Evolutionary conservation across 2,888 invertebrate genomes (phyloP).

Genomic region (Acrocyrtus sp.): DNA sequence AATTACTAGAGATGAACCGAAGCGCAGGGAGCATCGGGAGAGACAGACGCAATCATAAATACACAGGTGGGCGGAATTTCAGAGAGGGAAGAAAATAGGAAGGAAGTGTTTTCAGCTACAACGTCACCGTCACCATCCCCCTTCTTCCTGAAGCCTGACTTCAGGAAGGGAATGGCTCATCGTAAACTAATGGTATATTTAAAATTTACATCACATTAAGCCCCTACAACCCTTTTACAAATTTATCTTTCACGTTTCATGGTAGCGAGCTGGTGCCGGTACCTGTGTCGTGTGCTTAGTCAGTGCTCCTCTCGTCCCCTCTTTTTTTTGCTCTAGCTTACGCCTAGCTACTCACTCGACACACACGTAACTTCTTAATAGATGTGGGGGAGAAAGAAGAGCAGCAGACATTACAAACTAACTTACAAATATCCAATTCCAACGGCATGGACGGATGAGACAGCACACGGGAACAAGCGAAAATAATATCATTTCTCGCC

Average conservation of each 20-base stretch:
- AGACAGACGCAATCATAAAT: conserved; percentile 1
- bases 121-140: not conserved
- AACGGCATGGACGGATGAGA: conserved; percentile 11
- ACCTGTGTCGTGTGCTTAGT: too few species aligned
- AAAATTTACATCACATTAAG: conserved; percentile 56
- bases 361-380: conserved; percentile 54
- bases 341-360: conserved; percentile 34
- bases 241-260: conserved; percentile 54
- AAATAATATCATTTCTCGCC: conserved; percentile 52
- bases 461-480: conserved; percentile 28
- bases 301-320: conserved; percentile 35
- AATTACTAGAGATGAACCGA: conserved; percentile 39
- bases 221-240: conserved; percentile 52
- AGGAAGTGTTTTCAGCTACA: conserved; percentile 19
- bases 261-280: conserved; percentile 10
- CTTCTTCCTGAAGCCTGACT: not conserved
- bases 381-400: conserved; percentile 38
- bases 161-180: conserved; percentile 15
- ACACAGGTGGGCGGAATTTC: conserved; percentile 42
- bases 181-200: conserved; percentile 55
- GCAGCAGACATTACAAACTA: conserved; percentile 31
- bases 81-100: conserved; percentile 21
- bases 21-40: not conserved
- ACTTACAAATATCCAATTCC: conserved; percentile 25
- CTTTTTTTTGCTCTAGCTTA: conserved; percentile 9